Evolutionary conservation across 2,113 vertebrate species (phyloP).

Genomic region (Mionectes macconnelli): DNA sequence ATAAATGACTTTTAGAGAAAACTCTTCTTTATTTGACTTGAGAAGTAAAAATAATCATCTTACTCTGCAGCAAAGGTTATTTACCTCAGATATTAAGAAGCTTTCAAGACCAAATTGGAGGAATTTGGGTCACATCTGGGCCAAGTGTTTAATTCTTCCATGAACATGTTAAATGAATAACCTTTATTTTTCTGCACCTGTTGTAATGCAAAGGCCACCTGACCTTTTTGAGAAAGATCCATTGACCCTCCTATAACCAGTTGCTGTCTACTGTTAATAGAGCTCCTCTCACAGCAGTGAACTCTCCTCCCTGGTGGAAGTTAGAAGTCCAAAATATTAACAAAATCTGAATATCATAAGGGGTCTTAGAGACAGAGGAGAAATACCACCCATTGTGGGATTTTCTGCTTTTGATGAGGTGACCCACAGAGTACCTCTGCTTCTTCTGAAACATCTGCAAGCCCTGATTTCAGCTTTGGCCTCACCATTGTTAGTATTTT

Average conservation of each 20-base stretch:
- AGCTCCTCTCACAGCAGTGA: neutral
- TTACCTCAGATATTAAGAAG: neutral
- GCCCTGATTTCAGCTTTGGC: neutral
- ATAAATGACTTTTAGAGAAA: neutral
- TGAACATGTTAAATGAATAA: neutral
- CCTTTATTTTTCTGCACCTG: neutral
- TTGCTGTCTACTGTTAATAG: neutral
- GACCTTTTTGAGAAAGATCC: neutral
- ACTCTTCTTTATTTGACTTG: neutral
- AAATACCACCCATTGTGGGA: neutral
- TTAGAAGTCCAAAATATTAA: neutral
- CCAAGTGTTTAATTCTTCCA: neutral
- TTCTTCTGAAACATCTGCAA: neutral
- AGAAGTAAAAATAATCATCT: neutral
- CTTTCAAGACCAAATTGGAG: neutral
- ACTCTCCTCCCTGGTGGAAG: neutral
- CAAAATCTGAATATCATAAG: neutral
- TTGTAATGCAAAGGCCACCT: neutral
- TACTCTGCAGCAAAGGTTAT: neutral
- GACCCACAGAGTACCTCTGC: neutral
- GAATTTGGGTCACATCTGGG: neutral
- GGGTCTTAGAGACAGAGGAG: neutral
- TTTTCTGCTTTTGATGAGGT: neutral
- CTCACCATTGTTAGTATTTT: neutral
- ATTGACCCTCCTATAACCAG: neutral